phyloP scores from a whole-genome alignment of 2,888 invertebrate genomes.

The Drosophila basisetae region DNA sequence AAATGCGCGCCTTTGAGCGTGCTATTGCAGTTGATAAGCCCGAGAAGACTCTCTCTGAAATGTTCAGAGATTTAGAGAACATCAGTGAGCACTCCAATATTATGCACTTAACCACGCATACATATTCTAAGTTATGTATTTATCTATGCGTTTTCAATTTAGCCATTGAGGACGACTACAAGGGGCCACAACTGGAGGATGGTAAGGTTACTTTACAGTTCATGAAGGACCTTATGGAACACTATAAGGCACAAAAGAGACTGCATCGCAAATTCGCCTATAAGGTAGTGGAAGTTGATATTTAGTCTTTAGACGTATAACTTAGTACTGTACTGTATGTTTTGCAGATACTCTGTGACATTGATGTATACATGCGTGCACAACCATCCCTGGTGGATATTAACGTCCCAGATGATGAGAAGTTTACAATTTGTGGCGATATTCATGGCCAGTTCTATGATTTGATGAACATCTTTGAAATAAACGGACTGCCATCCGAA shows the following conservation, averaged over 20 bases:
- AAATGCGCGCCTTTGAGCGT: conserved; percentile 97
- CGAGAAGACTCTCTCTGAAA: conserved; percentile 94
- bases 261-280: conserved; percentile 98
- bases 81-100: conserved; percentile 89
- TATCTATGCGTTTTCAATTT: conserved; percentile 50
- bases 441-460: conserved; percentile 99
- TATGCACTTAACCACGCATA: neutral
- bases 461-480: conserved; percentile 97
- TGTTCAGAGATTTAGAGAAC: conserved; percentile 92
- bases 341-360: conserved; percentile 94
- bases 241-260: conserved; percentile 95
- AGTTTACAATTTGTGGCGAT: conserved; percentile 99
- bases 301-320: neutral
- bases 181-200: conserved; percentile 94
- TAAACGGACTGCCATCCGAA: conserved; percentile 97
- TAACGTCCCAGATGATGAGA: conserved; percentile 92
- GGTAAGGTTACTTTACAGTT: conserved; percentile 95
- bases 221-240: conserved; percentile 94
- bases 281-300: conserved; percentile 88
- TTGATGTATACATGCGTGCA: conserved; percentile 92
- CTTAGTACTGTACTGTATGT: neutral
- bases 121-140: neutral
- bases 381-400: conserved; percentile 97
- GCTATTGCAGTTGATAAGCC: conserved; percentile 97
- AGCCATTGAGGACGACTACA: conserved; percentile 98